Conservation (phyloP, 1,140 invertebrate genomes). For the Temnothorax nylanderi region DNA sequence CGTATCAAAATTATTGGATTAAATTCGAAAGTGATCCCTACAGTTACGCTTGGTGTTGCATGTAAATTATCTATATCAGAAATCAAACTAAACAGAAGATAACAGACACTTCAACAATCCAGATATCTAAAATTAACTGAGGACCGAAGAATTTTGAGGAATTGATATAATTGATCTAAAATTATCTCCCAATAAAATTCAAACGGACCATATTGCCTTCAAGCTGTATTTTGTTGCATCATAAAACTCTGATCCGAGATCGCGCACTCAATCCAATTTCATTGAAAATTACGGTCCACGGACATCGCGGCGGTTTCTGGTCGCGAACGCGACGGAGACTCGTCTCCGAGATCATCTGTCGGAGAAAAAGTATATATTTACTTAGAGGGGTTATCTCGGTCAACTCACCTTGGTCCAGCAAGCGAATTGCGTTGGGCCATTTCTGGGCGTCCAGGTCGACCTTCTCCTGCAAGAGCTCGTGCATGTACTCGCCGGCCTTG, state of each 20-base stretch:
- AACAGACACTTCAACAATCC: background rate
- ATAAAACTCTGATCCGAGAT: background rate
- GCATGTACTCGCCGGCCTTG: conserved; percentile 92
- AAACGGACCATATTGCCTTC: background rate
- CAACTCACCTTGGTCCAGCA: conserved; percentile 90
- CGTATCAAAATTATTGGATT: background rate
- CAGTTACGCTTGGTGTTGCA: no score
- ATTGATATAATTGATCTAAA: background rate
- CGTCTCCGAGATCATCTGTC: background rate
- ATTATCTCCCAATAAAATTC: background rate
- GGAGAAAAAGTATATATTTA: background rate
- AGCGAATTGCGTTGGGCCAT: conserved; percentile 89
- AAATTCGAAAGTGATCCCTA: background rate
- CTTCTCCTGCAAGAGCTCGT: conserved; percentile 91
- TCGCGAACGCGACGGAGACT: background rate
- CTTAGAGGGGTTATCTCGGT: background rate
- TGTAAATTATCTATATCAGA: no score
- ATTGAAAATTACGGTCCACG: background rate
- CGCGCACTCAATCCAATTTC: background rate
- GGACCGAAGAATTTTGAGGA: background rate
- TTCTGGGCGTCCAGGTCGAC: conserved; percentile 89
- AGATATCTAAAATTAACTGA: background rate
- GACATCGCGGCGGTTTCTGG: background rate
- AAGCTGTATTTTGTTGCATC: background rate
- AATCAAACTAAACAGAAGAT: background rate